Base-by-base conservation (phyloP, 2,888 invertebrate genomes). In the Cosmia trapezina region DNA sequence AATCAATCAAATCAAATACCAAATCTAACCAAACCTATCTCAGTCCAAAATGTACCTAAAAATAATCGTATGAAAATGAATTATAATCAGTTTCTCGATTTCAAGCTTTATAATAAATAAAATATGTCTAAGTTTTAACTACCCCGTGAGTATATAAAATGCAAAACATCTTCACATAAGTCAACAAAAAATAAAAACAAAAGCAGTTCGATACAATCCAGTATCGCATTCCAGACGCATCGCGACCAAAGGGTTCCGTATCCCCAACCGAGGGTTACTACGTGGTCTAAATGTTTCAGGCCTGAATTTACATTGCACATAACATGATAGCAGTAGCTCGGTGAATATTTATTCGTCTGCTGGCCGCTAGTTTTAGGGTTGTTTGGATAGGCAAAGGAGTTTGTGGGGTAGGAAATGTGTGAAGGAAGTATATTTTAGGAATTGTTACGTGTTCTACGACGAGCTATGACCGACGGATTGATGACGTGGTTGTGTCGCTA, bases 271-370 rank as follows among this genome's bases (percentile, higher is more conserved):
- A 88, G 88, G 92, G 93, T 88, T 88, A 62, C 83, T 89, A 93
- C 93, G 94, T 92, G 94, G 93, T 91, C 91, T 93, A 94, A 94
- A 95, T 95, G 94, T 95, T 94, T 94, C 94, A 94, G 87, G 67
- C 82, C 86, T 87, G 88, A 91, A 94, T 94, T 93, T 93, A 93
- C 92, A 94, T 92, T 76, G 89, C 88, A 76, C 68, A 76, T 78
- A 88, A 83, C 72, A 84, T 87, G 88, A 90, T 90, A 90, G 88
- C 85, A 84, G 86, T 80, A 82, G 81, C 86, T 85, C 83, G 84
- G 83, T 87, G 90, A 90, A 90, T 92, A 90, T 92, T 90, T 91
- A 91, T 89, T 87, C 83, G 86, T 81, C 81, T 81, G 70, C 73
- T 75, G 62, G 53, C 56, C 60, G 57, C 73, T 80, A 76, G 70